Evolutionary conservation across 2,888 invertebrate genomes (phyloP).

Genomic region (Sclerodermus sp.): DNA sequence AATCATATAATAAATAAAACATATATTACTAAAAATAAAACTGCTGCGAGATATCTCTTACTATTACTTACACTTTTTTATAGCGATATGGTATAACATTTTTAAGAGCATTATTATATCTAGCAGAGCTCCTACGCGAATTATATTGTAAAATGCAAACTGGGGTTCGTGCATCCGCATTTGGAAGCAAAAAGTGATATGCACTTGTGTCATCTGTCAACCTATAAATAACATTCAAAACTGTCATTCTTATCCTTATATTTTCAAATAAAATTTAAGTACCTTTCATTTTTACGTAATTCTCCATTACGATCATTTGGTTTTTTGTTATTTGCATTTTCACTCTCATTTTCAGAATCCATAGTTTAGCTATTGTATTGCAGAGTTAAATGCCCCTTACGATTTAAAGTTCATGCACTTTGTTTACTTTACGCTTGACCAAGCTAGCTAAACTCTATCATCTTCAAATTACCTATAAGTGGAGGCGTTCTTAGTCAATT

Average conservation of each 20-base stretch:
- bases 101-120: slow-evolving; percentile 41
- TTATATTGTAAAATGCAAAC: slow-evolving; percentile 27
- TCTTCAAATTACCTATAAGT: too few species aligned
- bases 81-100: slow-evolving; percentile 46
- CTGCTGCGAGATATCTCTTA: not conserved
- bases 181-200: slow-evolving; percentile 25
- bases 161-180: slow-evolving; percentile 13
- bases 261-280: not conserved
- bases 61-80: slow-evolving; percentile 33
- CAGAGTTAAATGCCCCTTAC: too few species aligned
- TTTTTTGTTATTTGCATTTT: not conserved
- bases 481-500: too few species aligned
- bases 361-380: too few species aligned
- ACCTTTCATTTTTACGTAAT: slow-evolving; percentile 12
- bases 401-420: too few species aligned
- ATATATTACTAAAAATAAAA: not conserved
- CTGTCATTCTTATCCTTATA: not conserved
- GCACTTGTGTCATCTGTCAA: slow-evolving; percentile 1
- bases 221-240: slow-evolving; percentile 6
- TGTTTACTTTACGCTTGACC: too few species aligned
- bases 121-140: slow-evolving; percentile 27
- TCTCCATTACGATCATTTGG: not conserved
- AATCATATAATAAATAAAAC: not conserved
- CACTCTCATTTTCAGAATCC: too few species aligned
- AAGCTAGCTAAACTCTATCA: too few species aligned